Evolutionary conservation across 2,113 vertebrate species (phyloP), one percentile per base, ranked within the genome.

Genomic region (Ia io): DNA sequence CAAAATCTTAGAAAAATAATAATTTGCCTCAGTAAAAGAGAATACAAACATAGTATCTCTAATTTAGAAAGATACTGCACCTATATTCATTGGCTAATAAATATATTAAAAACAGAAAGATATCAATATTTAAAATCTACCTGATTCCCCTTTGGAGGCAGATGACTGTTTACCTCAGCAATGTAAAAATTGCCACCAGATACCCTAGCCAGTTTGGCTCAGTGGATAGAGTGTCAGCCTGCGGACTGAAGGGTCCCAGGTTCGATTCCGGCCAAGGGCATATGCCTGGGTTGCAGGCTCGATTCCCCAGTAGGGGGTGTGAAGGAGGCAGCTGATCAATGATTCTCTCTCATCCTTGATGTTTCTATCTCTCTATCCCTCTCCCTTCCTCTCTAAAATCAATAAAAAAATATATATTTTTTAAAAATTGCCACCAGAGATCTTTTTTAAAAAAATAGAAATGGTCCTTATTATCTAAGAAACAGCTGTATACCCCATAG

Each of bases 81-180:
- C 78, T 90, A 49, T 97, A 97, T 98, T 98, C 98, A 98, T 97
- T 98, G 93, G 94, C 85, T 97, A 98, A 98, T 98, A 98, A 98
- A 98, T 97, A 97, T 97, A 97, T 93, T 98, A 98, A 98, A 98
- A 97, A 90, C 71, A 97, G 96, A 98, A 97, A 98, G 93, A 97
- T 95, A 96, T 97, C 96, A 97, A 97, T 98, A 98, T 98, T 98
- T 98, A 97, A 98, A 97, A 98, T 97, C 96, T 93, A 97, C 83
- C 97, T 98, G 96, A 98, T 98, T 98, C 97, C 87, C 91, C 95
- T 97, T 98, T 97, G 96, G 96, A 97, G 94, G 86, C 95, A 98
- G 97, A 98, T 98, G 96, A 98, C 96, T 97, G 97, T 96, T 98
- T 98, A 97, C 95, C 95, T 98, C 92, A 97, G 95, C 96, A 98